Evolutionary conservation across 2,797 vertebrate species (phyloP).

Genomic region (Kryptolebias ocellatus): DNA sequence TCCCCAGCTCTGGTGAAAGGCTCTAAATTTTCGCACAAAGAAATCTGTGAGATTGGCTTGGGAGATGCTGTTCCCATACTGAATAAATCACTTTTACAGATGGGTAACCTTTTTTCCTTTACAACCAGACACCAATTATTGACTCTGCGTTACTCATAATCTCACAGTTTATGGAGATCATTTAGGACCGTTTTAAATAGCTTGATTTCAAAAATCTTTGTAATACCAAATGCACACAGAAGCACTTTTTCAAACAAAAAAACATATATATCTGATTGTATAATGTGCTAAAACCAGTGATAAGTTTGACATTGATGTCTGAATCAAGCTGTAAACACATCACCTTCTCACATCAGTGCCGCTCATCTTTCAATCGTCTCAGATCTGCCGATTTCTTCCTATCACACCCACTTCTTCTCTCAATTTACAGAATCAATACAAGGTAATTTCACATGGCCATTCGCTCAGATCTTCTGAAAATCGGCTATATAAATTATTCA

Average conservation of each 20-base stretch:
- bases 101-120: conserved; percentile 17
- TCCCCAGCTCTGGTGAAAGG: conserved; percentile 39
- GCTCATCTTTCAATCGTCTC: conserved; percentile 36
- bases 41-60: conserved; percentile 62
- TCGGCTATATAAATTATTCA: conserved; percentile 76
- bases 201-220: neutral
- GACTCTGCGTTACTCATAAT: conserved; percentile 33
- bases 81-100: conserved; percentile 57
- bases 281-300: conserved; percentile 41
- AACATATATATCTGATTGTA: neutral
- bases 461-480: conserved; percentile 73
- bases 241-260: neutral
- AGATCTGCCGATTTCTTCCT: conserved; percentile 28
- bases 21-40: conserved; percentile 70
- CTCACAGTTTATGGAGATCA: conserved; percentile 10
- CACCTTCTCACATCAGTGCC: conserved; percentile 20
- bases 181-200: neutral
- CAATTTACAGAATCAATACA: conserved; percentile 71
- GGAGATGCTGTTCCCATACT: conserved; percentile 59
- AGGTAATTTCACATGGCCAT: conserved; percentile 72
- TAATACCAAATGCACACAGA: neutral
- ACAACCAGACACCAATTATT: conserved; percentile 47
- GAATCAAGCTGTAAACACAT: conserved; percentile 48
- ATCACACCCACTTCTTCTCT: conserved; percentile 35
- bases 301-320: conserved; percentile 50